phyloP scores from a whole-genome alignment of 2,888 invertebrate species.

The Drosophila anomalata region DNA sequence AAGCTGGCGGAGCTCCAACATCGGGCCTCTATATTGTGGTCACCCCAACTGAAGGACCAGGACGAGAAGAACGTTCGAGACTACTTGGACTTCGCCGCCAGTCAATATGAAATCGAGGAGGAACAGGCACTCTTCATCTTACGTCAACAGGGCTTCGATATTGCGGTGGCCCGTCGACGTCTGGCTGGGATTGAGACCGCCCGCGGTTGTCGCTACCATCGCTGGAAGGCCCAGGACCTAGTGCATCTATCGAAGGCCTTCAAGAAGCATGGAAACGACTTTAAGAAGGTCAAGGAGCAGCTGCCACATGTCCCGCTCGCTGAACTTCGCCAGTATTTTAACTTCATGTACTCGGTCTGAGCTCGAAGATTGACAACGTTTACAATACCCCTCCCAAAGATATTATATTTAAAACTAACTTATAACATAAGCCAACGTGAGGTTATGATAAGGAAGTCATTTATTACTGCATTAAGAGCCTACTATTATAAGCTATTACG shows the following conservation, averaged over 20 bases:
- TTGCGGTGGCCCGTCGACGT: slow-evolving; percentile 13
- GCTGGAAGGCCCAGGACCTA: slow-evolving; percentile 28
- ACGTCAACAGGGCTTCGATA: slow-evolving; percentile 21
- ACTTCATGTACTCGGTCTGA: slow-evolving; percentile 18
- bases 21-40: slow-evolving; percentile 24
- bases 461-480: not conserved
- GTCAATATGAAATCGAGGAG: slow-evolving; percentile 8
- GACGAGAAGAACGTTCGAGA: slow-evolving; percentile 23
- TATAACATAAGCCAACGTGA: not conserved
- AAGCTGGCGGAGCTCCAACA: slow-evolving; percentile 27
- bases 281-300: slow-evolving; percentile 13
- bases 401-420: not conserved
- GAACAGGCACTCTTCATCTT: slow-evolving; percentile 25
- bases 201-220: slow-evolving; percentile 24
- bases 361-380: not conserved
- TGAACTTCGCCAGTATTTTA: slow-evolving; percentile 21
- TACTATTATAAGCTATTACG: not conserved
- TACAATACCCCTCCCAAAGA: not conserved
- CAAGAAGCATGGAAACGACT: slow-evolving; percentile 15
- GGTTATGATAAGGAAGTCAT: not conserved
- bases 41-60: slow-evolving; percentile 16
- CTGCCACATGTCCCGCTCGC: slow-evolving; percentile 28
- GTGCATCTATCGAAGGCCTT: slow-evolving; percentile 19
- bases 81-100: slow-evolving; percentile 10
- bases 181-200: slow-evolving; percentile 9